Evolutionary conservation across 2,797 vertebrate species (phyloP).

Genomic region (Apogon hyalosoma): DNA sequence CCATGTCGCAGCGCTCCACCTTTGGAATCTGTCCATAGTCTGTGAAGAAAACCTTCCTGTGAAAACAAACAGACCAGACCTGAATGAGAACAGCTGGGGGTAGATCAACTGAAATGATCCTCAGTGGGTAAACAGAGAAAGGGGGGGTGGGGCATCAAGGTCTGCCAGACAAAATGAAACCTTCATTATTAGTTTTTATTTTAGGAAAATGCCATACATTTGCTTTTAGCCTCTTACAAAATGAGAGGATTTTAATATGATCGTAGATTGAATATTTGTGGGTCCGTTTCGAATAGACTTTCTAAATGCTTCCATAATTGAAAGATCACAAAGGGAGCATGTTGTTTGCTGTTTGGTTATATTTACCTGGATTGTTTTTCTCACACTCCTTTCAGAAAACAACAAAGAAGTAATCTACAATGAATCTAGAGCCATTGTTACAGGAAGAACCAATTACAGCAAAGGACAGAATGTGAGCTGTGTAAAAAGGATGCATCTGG

Average conservation of each 20-base stretch:
- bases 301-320: neutral
- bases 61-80: constrained; percentile 12
- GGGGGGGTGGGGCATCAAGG: no score
- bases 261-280: neutral
- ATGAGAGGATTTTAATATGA: neutral
- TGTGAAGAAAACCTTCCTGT: constrained; percentile 95
- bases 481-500: constrained; percentile 21
- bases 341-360: constrained; percentile 2
- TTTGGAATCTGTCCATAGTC: constrained; percentile 96
- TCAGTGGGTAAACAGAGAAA: no score
- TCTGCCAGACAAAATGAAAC: no score
- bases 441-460: constrained; percentile 44
- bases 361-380: constrained; percentile 21
- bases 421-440: constrained; percentile 38
- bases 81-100: constrained; percentile 10
- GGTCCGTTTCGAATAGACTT: neutral
- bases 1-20: constrained; percentile 95
- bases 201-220: neutral
- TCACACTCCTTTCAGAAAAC: constrained; percentile 12
- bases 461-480: constrained; percentile 15
- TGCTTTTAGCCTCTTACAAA: neutral
- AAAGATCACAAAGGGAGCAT: neutral
- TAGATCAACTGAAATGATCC: neutral
- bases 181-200: no score
- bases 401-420: constrained; percentile 7